These are phyloP conservation scores for Himalopsyche phryganea DNA, from an alignment of 1,140 invertebrate species.

Conservation along the genomic window DNA sequence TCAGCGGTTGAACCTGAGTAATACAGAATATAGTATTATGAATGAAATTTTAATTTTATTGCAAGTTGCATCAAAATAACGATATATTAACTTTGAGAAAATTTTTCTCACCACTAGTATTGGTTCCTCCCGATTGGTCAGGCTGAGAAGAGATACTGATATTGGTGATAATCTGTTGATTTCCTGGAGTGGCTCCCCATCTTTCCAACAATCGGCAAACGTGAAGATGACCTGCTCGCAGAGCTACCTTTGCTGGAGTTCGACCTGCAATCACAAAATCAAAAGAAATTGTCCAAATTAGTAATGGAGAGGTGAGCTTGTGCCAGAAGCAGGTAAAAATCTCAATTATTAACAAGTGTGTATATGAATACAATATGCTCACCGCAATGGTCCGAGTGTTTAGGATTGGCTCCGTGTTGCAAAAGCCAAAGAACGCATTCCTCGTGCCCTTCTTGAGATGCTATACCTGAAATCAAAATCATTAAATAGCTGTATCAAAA, in stretches of 20 bases:
- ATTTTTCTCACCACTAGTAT: conserved; percentile 23
- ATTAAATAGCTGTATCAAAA: no score
- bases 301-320: neutral
- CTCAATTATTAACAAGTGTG: no score
- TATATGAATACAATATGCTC: conserved; percentile 20
- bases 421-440: conserved; percentile 83
- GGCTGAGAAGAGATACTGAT: conserved; percentile 3
- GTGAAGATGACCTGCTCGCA: conserved; percentile 54
- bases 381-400: conserved; percentile 89
- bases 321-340: neutral
- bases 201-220: conserved; percentile 50
- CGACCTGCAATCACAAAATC: conserved; percentile 60
- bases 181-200: conserved; percentile 39
- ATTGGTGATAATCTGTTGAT: no score
- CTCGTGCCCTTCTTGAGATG: conserved; percentile 86
- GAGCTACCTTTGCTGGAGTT: conserved; percentile 57
- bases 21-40: conserved; percentile 12
- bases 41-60: no score
- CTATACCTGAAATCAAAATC: conserved; percentile 58
- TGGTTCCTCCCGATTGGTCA: conserved; percentile 20
- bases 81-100: no score
- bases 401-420: conserved; percentile 86
- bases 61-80: no score
- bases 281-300: no score
- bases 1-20: conserved; percentile 59